Conservation (phyloP, 1,140 invertebrate genomes). For the Drosophila aff. region DNA sequence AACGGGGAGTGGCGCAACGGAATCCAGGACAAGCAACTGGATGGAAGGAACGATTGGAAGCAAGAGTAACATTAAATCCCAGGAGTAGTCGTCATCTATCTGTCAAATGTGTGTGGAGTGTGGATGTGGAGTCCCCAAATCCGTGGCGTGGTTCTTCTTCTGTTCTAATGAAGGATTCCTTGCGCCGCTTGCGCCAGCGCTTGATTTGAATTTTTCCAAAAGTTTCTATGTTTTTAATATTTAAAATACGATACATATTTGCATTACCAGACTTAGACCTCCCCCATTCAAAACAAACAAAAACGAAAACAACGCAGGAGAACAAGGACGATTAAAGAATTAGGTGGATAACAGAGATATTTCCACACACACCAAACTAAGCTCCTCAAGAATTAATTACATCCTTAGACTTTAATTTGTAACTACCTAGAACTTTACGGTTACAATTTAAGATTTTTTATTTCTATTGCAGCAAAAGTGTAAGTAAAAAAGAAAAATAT, state of each 20-base stretch:
- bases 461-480: slow-evolving; percentile 78
- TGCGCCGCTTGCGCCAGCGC: slow-evolving; percentile 66
- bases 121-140: slow-evolving; percentile 24
- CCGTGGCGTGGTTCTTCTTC: slow-evolving; percentile 39
- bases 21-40: slow-evolving; percentile 28
- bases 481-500: slow-evolving; percentile 74
- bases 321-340: slow-evolving; percentile 15
- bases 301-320: slow-evolving; percentile 41
- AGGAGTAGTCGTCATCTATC: slow-evolving; percentile 38
- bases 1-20: slow-evolving; percentile 64
- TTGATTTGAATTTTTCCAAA: slow-evolving; percentile 78
- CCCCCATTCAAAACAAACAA: slow-evolving; percentile 13
- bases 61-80: slow-evolving; percentile 5
- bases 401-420: slow-evolving; percentile 80
- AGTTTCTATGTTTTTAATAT: slow-evolving; percentile 74
- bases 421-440: slow-evolving; percentile 81
- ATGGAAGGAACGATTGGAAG: slow-evolving; percentile 3
- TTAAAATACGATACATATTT: slow-evolving; percentile 77
- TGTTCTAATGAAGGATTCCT: slow-evolving; percentile 56
- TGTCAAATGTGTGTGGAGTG: slow-evolving; percentile 34
- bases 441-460: slow-evolving; percentile 82
- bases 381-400: slow-evolving; percentile 79
- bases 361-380: slow-evolving; percentile 53
- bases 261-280: slow-evolving; percentile 67
- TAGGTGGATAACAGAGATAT: slow-evolving; percentile 11